A percentile compares a stretch with the other conserved stretches of the same genome.
phyloP scores from a whole-genome alignment of 2,888 invertebrate genomes.

The Agrotis clavis region DNA sequence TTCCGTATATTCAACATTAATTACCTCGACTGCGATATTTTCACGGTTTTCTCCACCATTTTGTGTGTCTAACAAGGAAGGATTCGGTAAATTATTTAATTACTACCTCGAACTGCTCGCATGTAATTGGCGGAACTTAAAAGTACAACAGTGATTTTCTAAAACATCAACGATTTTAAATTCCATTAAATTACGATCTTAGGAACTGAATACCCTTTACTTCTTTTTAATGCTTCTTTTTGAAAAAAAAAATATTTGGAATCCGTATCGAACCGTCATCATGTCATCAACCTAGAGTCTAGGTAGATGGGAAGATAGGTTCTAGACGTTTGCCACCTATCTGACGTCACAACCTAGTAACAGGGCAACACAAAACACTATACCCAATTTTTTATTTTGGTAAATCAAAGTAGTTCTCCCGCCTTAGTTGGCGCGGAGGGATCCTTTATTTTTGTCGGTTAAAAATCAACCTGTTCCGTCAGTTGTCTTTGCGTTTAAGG shows the following conservation, averaged over 20 bases:
- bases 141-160: slow-evolving; percentile 11
- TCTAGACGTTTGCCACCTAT: neutral
- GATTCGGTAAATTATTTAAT: slow-evolving; percentile 38
- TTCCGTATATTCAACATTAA: slow-evolving; percentile 7
- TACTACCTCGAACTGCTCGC: neutral
- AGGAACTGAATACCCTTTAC: neutral
- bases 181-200: neutral
- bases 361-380: neutral
- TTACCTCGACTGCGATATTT: neutral
- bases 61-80: slow-evolving; percentile 20
- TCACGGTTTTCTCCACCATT: slow-evolving; percentile 29
- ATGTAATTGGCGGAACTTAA: slow-evolving; percentile 7
- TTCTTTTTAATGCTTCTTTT: neutral
- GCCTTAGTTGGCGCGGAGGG: no score
- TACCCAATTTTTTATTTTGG: no score
- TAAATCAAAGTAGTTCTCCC: no score
- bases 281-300: neutral
- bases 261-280: neutral
- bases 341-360: neutral
- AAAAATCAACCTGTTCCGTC: no score
- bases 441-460: no score
- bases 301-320: no score
- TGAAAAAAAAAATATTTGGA: neutral
- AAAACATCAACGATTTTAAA: neutral
- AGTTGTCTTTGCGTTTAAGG: no score